Base-by-base conservation (phyloP, 1,140 invertebrate species). In the Drosophila nikananu region DNA sequence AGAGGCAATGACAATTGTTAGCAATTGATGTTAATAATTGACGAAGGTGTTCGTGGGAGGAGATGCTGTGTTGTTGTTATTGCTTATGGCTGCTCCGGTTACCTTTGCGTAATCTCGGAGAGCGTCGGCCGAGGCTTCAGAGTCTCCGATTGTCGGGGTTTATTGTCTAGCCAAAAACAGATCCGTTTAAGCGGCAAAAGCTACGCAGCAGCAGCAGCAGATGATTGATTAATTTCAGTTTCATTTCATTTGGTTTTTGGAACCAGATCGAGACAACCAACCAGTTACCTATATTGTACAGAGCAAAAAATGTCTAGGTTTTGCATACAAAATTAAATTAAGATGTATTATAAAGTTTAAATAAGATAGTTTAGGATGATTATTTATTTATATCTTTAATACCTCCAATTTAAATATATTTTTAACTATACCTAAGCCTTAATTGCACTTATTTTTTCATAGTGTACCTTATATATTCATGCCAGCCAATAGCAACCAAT, bases 211-310 rank as follows among this genome's bases (percentile, higher is more conserved):
- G 49, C 46, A 44, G 52, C 41, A 48, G 37, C 83, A 74, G 75
- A 92, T 92, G 91, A 92, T 92, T 92, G 91, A 92, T 92, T 92
- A 91, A 92, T 92, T 92, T 91, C 82, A 92, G 84, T 92, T 92
- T 89, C 81, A 67, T 89, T 92, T 86, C 72, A 80, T 82, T 86
- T 86, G 71, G 64, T 51, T 57, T 62, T 59, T 72, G 79, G 74
- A 80, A 91, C 51, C 72, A 83, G 80, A 81, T 79, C 82, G 63
- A n/a, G 30, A 41, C 64, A 55, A 71, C 67, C 64, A 55, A 71
- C 67, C 64, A 71, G 64, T 55, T 71, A 23, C 19, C 25, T 30
- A 67, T 55, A 52, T 27, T 2, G 25, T 55, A 25, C 67, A 71
- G 39, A 32, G 58, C 10, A 35, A 46, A 12, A 73, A 72, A 35